Evolutionary conservation across 2,797 vertebrate species (phyloP).

Genomic region (Columba guinea): DNA sequence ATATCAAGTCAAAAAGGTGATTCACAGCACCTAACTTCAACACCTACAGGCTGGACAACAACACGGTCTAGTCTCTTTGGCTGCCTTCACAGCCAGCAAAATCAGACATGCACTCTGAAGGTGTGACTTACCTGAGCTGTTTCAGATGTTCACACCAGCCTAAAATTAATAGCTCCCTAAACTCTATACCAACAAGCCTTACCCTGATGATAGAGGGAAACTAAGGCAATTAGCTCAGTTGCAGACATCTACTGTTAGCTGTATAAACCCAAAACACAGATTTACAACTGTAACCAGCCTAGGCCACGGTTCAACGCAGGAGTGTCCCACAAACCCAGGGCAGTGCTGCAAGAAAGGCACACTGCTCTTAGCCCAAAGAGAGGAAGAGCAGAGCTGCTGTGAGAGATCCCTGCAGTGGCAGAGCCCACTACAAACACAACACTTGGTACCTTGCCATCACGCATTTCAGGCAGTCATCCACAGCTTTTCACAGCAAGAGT

Average conservation of each 20-base stretch:
- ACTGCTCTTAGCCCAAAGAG: fast-evolving
- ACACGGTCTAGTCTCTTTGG: not conserved
- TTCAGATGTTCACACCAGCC: conserved; percentile 12
- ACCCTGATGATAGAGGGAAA: conserved; percentile 16
- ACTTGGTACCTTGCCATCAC: not conserved
- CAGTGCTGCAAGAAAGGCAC: not conserved
- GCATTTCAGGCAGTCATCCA: fast-evolving
- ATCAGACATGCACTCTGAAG: not conserved
- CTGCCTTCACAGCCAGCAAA: not conserved
- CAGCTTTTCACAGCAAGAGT: not conserved
- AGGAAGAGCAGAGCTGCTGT: fast-evolving
- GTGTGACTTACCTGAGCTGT: not conserved
- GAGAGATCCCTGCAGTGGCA: not conserved
- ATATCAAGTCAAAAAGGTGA: not conserved
- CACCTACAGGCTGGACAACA: not conserved
- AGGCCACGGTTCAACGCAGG: not conserved
- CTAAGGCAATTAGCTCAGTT: not conserved
- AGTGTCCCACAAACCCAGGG: not conserved
- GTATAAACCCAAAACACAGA: not conserved
- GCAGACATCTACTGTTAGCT: not conserved
- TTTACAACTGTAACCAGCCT: not conserved
- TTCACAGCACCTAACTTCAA: not conserved
- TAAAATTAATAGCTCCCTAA: conserved; percentile 29
- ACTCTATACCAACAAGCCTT: not conserved
- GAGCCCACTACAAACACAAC: fast-evolving